phyloP scores from a whole-genome alignment of 2,113 vertebrate species.

The Tichodroma muraria region DNA sequence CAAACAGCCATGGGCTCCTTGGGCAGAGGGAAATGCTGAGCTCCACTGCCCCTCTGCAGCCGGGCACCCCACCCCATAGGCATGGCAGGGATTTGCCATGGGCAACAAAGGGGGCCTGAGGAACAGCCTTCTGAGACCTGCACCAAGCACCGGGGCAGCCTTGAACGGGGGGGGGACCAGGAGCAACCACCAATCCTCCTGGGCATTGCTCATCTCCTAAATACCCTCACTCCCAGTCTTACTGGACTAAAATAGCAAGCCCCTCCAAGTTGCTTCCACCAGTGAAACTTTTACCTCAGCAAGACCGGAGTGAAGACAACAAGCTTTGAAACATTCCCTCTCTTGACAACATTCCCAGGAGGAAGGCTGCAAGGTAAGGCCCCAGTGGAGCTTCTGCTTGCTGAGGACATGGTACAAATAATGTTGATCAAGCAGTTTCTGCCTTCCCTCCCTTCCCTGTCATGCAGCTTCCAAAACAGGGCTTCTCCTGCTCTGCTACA shows the following conservation, averaged over 20 bases:
- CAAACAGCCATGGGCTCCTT: not conserved
- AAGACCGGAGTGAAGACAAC: not conserved
- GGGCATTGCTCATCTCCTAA: not conserved
- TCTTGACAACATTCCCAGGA: not conserved
- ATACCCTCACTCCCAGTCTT: not conserved
- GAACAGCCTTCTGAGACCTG: not conserved
- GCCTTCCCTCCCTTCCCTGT: slow-evolving; percentile 46
- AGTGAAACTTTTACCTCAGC: not conserved
- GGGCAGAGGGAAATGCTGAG: not conserved
- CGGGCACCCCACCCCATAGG: fast-evolving
- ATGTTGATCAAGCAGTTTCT: slow-evolving; percentile 10
- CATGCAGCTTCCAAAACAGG: slow-evolving; percentile 64
- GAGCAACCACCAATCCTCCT: not conserved
- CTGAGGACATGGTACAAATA: slow-evolving; percentile 21
- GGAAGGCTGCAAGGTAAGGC: not conserved
- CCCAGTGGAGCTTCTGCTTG: slow-evolving; percentile 9
- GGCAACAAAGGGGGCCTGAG: not conserved
- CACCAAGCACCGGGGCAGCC: not conserved
- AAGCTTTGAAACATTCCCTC: not conserved
- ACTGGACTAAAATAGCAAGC: not conserved
- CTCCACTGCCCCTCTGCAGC: not conserved
- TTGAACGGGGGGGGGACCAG: not conserved
- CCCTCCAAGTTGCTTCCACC: not conserved
- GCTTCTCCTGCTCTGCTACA: slow-evolving; percentile 61
- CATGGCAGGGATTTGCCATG: not conserved